phyloP scores from a whole-genome alignment of 2,113 vertebrate genomes.

The Pavo muticus region DNA sequence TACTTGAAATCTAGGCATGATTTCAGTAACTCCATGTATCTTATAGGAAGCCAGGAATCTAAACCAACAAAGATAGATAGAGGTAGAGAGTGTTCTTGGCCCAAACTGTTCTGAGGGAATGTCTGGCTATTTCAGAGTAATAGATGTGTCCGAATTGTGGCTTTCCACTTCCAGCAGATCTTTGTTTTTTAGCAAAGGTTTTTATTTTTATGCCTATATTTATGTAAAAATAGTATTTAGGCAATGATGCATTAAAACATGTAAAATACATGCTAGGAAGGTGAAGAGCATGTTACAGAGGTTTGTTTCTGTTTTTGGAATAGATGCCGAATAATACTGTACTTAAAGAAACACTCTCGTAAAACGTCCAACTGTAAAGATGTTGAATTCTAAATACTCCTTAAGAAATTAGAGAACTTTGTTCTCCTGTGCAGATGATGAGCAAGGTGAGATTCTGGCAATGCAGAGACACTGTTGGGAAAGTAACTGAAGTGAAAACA shows the following conservation, averaged over 20 bases:
- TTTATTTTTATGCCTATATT: background rate
- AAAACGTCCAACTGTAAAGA: background rate
- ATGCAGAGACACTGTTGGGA: background rate
- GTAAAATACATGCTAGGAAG: background rate
- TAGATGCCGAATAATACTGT: background rate
- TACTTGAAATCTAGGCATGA: background rate
- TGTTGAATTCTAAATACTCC: background rate
- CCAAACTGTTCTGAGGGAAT: background rate
- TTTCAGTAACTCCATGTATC: background rate
- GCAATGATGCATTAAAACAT: background rate
- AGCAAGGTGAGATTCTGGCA: conserved; percentile 24
- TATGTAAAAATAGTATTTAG: background rate
- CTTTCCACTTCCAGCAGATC: background rate
- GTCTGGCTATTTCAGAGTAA: background rate
- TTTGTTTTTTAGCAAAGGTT: background rate
- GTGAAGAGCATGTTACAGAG: background rate
- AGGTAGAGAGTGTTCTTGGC: background rate
- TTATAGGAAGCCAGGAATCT: background rate
- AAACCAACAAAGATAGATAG: background rate
- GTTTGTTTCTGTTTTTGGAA: background rate
- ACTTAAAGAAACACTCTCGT: background rate
- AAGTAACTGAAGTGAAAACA: conserved; percentile 31
- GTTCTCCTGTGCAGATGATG: background rate
- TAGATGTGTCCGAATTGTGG: background rate
- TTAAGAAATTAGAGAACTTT: background rate